phyloP scores from a whole-genome alignment of 2,113 vertebrate species.

The Elephas maximus region DNA sequence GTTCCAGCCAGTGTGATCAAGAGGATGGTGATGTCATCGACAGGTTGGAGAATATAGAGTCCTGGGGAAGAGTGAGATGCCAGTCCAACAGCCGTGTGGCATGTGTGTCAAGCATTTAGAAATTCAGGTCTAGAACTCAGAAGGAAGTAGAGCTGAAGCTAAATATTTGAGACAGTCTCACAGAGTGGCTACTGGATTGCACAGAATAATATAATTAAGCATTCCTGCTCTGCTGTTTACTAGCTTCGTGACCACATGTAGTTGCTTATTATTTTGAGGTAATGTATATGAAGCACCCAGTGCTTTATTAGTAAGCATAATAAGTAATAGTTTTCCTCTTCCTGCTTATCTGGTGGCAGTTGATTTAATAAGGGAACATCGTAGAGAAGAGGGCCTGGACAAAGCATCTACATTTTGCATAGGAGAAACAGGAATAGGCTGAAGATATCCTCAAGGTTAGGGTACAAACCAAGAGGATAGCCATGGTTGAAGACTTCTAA shows the following conservation, averaged over 20 bases:
- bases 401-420: conserved; percentile 34
- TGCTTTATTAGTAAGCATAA: conserved; percentile 12
- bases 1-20: background rate
- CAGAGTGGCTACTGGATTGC: background rate
- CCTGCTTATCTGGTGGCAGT: background rate
- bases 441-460: background rate
- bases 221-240: background rate
- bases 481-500: background rate
- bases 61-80: background rate
- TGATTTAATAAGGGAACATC: conserved; percentile 12
- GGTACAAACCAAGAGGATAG: background rate
- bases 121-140: background rate
- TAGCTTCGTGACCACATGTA: background rate
- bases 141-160: background rate
- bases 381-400: background rate
- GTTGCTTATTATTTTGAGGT: conserved; percentile 38
- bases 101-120: background rate
- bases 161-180: background rate
- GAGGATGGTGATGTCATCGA: background rate
- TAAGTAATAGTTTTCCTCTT: conserved; percentile 37
- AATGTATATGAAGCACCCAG: background rate
- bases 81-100: background rate
- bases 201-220: background rate
- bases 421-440: background rate
- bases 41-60: background rate